phyloP scores from a whole-genome alignment of 1,140 invertebrate genomes.

The Archivesica marissinica region DNA sequence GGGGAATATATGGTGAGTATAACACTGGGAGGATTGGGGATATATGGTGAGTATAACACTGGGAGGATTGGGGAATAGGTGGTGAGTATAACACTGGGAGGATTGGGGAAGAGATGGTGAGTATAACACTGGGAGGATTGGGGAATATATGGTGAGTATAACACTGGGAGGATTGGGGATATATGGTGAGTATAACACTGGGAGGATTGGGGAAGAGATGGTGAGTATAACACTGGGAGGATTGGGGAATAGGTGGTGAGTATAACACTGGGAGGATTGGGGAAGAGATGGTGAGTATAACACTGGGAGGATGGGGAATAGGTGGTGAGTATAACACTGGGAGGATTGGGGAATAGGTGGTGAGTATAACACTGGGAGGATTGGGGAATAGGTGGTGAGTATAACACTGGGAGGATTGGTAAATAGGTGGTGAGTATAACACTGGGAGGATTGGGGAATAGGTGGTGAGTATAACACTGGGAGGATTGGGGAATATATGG shows the following conservation, averaged over 20 bases:
- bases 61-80: not conserved
- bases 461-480: conserved; percentile 42
- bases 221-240: too few relatives aligned
- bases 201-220: not conserved
- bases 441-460: conserved; percentile 30
- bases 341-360: too few relatives aligned
- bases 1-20: conserved; percentile 53
- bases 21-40: not conserved
- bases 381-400: too few relatives aligned
- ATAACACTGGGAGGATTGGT: not conserved
- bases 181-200: not conserved
- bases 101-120: not conserved
- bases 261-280: not conserved
- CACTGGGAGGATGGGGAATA: too few relatives aligned
- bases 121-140: not conserved
- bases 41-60: not conserved
- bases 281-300: not conserved
- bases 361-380: too few relatives aligned
- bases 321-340: not conserved
- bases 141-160: not conserved
- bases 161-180: not conserved
- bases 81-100: not conserved
- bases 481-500: conserved; percentile 62
- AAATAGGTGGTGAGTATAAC: not conserved
- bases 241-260: not conserved